These are phyloP conservation scores for Ryuthela nishihirai DNA, from an alignment of 2,888 invertebrate species.

Conservation along the genomic window DNA sequence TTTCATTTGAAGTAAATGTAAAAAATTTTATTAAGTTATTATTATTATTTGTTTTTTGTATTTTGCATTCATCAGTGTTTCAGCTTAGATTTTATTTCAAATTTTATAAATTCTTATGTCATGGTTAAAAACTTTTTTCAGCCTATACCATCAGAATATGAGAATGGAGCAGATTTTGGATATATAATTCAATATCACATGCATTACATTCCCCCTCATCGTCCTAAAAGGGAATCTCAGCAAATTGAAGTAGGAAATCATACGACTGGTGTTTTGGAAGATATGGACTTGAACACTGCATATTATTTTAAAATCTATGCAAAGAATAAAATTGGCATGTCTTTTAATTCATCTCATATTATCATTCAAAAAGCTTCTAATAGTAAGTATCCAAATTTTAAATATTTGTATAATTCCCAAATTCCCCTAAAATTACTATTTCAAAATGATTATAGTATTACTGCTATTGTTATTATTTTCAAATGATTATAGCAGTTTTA, in stretches of 20 bases:
- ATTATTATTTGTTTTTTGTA: too few species aligned
- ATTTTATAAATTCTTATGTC: too few species aligned
- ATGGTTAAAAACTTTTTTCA: constrained; percentile 12
- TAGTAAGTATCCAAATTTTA: constrained; percentile 20
- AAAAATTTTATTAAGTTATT: too few species aligned
- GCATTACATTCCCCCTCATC: constrained; percentile 5
- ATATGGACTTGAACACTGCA: constrained; percentile 14
- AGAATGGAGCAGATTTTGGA: constrained; percentile 23
- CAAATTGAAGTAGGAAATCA: constrained; percentile 1
- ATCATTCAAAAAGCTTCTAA: constrained; percentile 31
- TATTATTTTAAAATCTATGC: constrained; percentile 25
- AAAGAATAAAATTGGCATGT: constrained; percentile 20
- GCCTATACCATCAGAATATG: constrained; percentile 16
- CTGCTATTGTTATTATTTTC: too few species aligned
- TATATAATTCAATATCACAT: constrained; percentile 19
- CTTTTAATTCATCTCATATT: constrained; percentile 12
- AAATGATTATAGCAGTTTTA: too few species aligned
- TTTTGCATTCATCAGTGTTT: too few species aligned
- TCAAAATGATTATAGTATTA: too few species aligned
- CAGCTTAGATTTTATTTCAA: too few species aligned
- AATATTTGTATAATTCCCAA: too few species aligned
- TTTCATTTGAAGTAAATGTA: too few species aligned
- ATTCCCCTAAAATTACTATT: too few species aligned
- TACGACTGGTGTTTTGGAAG: constrained; percentile 12
- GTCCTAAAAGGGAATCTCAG: neutral